phyloP scores from a whole-genome alignment of 2,888 invertebrate species.

The Boloria euphrosyne region DNA sequence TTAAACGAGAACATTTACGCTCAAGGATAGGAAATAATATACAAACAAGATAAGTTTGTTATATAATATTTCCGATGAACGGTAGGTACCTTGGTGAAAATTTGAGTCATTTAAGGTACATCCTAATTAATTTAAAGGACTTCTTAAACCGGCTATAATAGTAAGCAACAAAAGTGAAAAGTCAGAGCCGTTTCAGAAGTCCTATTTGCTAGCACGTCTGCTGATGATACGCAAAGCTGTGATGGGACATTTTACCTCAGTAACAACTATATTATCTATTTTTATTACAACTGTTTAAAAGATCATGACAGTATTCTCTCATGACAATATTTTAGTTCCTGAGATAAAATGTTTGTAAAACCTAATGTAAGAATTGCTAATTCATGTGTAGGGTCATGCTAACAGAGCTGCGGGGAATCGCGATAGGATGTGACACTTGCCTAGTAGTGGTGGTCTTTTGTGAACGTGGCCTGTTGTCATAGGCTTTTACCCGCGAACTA shows the following conservation, averaged over 20 bases:
- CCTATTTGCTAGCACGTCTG: neutral
- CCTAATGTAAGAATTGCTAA: constrained; percentile 12
- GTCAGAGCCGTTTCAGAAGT: constrained; percentile 1
- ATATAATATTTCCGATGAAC: neutral
- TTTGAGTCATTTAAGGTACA: neutral
- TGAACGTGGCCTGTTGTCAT: constrained; percentile 71
- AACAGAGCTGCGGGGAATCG: constrained; percentile 86
- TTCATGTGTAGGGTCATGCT: constrained; percentile 49
- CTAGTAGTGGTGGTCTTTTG: constrained; percentile 70
- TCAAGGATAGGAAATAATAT: neutral
- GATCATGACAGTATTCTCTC: neutral
- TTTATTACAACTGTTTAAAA: neutral
- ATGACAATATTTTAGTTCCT: constrained; percentile 4
- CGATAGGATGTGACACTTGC: constrained; percentile 70
- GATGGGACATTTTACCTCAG: constrained; percentile 7
- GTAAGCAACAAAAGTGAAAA: neutral
- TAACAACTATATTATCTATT: neutral
- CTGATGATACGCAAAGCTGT: constrained; percentile 12
- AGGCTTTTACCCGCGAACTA: constrained; percentile 70
- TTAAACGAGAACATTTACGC: neutral
- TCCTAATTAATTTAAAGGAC: neutral
- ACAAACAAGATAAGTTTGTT: neutral
- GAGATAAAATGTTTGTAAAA: constrained; percentile 27
- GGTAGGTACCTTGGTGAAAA: neutral
- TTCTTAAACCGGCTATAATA: neutral